phyloP scores from a whole-genome alignment of 92 coral and sea anemone genomes.

The Heliopora coerulea region DNA sequence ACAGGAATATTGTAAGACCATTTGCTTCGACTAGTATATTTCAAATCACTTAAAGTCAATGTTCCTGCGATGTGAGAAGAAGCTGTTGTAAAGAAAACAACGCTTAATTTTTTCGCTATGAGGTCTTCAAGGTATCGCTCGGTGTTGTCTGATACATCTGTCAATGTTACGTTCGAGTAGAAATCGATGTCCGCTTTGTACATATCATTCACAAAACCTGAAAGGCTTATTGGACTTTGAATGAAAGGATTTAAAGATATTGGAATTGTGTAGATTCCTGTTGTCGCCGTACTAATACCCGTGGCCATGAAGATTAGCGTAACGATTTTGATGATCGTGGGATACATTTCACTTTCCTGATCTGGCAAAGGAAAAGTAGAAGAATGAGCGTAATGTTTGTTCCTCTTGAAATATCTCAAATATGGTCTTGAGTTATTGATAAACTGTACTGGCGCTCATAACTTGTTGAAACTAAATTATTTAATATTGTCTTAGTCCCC shows the following conservation, averaged over 20 bases:
- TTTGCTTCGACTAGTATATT: neutral
- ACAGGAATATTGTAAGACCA: conserved; percentile 26
- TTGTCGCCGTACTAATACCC: neutral
- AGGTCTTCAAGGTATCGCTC: neutral
- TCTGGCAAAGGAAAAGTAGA: neutral
- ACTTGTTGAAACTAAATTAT: too few species aligned
- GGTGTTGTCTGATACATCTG: conserved; percentile 18
- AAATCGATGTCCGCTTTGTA: conserved; percentile 2
- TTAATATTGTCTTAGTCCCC: too few species aligned
- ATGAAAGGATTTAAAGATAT: conserved; percentile 25
- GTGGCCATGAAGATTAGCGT: neutral
- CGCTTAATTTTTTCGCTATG: neutral
- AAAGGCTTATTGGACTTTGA: conserved; percentile 12
- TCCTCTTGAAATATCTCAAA: too few species aligned
- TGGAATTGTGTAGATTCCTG: conserved; percentile 5
- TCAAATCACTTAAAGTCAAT: neutral
- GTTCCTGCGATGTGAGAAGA: conserved; percentile 18
- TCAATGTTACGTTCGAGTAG: conserved; percentile 15
- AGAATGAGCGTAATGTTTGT: neutral
- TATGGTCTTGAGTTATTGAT: too few species aligned
- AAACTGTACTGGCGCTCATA: too few species aligned
- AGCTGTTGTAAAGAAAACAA: conserved; percentile 1
- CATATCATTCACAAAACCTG: neutral
- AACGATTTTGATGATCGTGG: neutral
- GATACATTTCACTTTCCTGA: conserved; percentile 10